A percentile compares a stretch with the other conserved stretches of the same genome.
phyloP scores from a whole-genome alignment of 2,888 invertebrate species.

The Atethmia centrago region DNA sequence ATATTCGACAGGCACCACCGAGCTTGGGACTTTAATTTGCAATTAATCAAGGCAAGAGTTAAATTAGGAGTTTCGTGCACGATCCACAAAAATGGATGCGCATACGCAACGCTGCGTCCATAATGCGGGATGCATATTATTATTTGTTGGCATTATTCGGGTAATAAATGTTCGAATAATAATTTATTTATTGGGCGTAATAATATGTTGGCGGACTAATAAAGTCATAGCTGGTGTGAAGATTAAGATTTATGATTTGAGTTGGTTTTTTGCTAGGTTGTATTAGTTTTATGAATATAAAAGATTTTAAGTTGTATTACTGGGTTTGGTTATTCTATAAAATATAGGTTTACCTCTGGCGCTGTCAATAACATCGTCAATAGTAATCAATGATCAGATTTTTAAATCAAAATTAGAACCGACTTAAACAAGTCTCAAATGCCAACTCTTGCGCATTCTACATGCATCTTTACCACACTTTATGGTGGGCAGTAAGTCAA shows the following conservation, averaged over 20 bases:
- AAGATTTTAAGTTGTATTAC: slow-evolving; percentile 21
- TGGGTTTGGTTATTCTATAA: slow-evolving; percentile 5
- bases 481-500: slow-evolving; percentile 64
- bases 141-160: slow-evolving; percentile 60
- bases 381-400: not conserved
- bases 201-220: slow-evolving; percentile 57
- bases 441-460: slow-evolving; percentile 27
- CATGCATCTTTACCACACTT: slow-evolving; percentile 42
- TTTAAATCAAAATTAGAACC: not conserved
- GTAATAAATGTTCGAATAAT: slow-evolving; percentile 53
- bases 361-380: not conserved
- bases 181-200: slow-evolving; percentile 64
- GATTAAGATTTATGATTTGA: slow-evolving; percentile 58
- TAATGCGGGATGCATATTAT: slow-evolving; percentile 57
- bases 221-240: slow-evolving; percentile 56
- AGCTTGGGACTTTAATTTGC: slow-evolving; percentile 88
- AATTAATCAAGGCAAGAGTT: slow-evolving; percentile 86
- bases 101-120: slow-evolving; percentile 55
- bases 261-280: slow-evolving; percentile 43
- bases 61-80: slow-evolving; percentile 86
- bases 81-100: slow-evolving; percentile 81
- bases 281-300: slow-evolving; percentile 40
- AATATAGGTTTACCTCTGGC: slow-evolving; percentile 1
- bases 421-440: not conserved
- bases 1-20: slow-evolving; percentile 85